A percentile compares a stretch with the other conserved stretches of the same genome.
These are phyloP conservation scores for Heteromurus nitidus DNA, from an alignment of 2,888 invertebrate species.

Conservation along the genomic window DNA sequence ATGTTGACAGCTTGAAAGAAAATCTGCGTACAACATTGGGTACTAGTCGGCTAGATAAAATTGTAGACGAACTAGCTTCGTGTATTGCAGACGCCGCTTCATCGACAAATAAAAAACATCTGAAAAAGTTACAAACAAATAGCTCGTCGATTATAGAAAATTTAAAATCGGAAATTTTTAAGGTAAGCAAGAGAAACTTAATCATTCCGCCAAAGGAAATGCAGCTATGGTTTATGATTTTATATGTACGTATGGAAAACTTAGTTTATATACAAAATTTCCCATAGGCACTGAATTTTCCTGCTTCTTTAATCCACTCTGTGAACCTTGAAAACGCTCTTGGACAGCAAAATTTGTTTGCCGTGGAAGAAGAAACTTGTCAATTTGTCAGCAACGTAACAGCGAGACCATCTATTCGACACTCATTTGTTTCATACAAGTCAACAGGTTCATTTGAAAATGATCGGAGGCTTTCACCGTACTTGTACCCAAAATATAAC, in stretches of 20 bases:
- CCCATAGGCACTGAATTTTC: slow-evolving; percentile 38
- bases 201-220: neutral
- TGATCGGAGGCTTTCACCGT: slow-evolving; percentile 65
- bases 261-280: neutral
- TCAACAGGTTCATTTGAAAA: slow-evolving; percentile 69
- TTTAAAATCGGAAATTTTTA: slow-evolving; percentile 56
- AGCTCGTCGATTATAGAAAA: slow-evolving; percentile 22
- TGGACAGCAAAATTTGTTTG: neutral
- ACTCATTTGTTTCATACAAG: slow-evolving; percentile 58
- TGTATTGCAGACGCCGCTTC: slow-evolving; percentile 29
- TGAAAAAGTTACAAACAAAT: neutral
- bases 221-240: neutral
- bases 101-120: slow-evolving; percentile 25
- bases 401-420: too few species aligned
- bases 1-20: slow-evolving; percentile 15
- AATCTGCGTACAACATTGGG: neutral
- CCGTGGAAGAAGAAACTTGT: slow-evolving; percentile 35
- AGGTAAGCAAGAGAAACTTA: slow-evolving; percentile 23
- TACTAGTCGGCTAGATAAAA: slow-evolving; percentile 12
- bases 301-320: slow-evolving; percentile 15
- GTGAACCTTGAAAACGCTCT: slow-evolving; percentile 15
- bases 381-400: too few species aligned
- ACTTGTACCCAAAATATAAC: slow-evolving; percentile 47
- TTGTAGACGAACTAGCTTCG: slow-evolving; percentile 37
- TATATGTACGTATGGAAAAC: neutral